Base-by-base conservation (phyloP, 2,888 invertebrate species). In the Xestoiulus laeticollis region DNA sequence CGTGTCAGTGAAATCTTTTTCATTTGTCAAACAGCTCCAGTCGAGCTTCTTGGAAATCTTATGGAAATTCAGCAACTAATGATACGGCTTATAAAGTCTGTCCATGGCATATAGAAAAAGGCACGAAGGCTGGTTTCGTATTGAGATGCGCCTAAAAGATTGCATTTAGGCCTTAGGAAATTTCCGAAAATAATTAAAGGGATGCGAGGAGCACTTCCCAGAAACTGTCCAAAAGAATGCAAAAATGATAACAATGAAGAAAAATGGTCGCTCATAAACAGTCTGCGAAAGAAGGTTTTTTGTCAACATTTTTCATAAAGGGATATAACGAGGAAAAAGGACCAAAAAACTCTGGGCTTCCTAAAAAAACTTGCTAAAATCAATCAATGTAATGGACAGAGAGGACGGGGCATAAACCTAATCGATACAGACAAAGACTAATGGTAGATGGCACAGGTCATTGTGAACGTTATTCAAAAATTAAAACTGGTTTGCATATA, bases 1-100 rank as follows among this genome's bases (percentile, higher is more conserved):
- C 68, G 68, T 68, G 68, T 68, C 68, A 68, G 68, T 68, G 68
- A 68, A 68, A 68, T 68, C 68, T 68, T 68, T 68, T 68, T 68
- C 68, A 68, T 68, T 26, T 68, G 68, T 68, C 68, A 68, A 68
- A 68, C 68, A 2, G 68, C 68, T 26, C 8, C 8, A 26, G 68
- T 68, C 68, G 68, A 68, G 68, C 68, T 68, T 68, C 68, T 68
- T 1, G 26, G 68, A 68, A 53, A 68, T 68, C 68, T 68, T 22
- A 68, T 68, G 68, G 68, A 68, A 68, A 68, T 68, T 68, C 8
- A 22, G 68, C 68, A 68, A 68, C 22, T 68, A 68, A 68, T 68
- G 68, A 48, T 48, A 48, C 48, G 38, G 38, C 38, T 38, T 38
- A 38, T 8, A 38, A n/a, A 38, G 53, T 53, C 53, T 53, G 53